These are phyloP conservation scores for Tyrannus savana DNA, from an alignment of 2,113 vertebrate species.

Conservation along the genomic window DNA sequence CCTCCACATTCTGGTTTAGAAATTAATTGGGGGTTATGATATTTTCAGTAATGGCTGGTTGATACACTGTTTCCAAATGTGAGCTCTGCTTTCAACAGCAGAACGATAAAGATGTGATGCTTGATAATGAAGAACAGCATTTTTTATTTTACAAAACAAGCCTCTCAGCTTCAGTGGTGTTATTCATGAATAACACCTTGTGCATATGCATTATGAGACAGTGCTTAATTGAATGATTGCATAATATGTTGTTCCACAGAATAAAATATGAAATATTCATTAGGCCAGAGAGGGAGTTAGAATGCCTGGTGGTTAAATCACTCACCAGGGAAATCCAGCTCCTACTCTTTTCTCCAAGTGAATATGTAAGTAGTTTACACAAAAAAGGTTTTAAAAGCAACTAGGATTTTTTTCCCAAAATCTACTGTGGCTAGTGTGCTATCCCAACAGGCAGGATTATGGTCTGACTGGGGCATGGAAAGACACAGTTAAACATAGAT, in stretches of 20 bases:
- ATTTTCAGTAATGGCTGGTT: neutral
- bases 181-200: conserved; percentile 66
- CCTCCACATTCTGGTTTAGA: neutral
- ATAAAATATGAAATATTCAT: conserved; percentile 72
- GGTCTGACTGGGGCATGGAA: neutral
- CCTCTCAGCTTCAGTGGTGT: conserved; percentile 52
- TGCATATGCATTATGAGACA: conserved; percentile 67
- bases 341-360: conserved; percentile 20
- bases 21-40: neutral
- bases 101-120: conserved; percentile 42
- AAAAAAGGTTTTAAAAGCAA: conserved; percentile 27
- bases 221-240: conserved; percentile 71
- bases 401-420: neutral
- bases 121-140: conserved; percentile 52
- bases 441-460: neutral
- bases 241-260: conserved; percentile 67
- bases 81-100: conserved; percentile 13
- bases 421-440: neutral
- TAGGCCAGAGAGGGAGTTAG: conserved; percentile 43
- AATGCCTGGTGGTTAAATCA: conserved; percentile 59
- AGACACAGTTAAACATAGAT: neutral
- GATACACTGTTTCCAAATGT: neutral
- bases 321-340: conserved; percentile 53
- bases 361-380: conserved; percentile 38
- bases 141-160: conserved; percentile 65